phyloP scores from a whole-genome alignment of 2,113 vertebrate species.

The Dicerorhinus sumatrensis region DNA sequence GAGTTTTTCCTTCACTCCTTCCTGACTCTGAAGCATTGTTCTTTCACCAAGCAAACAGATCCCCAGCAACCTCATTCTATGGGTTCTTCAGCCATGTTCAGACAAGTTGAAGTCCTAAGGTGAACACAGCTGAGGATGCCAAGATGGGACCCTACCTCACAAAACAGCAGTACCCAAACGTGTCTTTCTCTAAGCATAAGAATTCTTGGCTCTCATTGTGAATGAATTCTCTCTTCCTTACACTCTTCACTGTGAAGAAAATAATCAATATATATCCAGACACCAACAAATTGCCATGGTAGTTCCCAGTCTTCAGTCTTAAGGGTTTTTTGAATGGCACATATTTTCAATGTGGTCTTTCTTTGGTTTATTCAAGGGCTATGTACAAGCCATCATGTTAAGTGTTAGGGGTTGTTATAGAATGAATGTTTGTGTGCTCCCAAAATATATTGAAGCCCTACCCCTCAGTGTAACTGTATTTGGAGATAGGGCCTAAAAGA shows the following conservation, averaged over 20 bases:
- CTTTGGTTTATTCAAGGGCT: not conserved
- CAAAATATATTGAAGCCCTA: not conserved
- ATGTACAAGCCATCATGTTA: not conserved
- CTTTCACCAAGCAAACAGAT: not conserved
- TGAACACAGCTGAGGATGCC: not conserved
- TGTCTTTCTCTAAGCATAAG: not conserved
- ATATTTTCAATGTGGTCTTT: not conserved
- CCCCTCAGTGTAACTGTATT: not conserved
- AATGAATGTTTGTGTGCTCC: not conserved
- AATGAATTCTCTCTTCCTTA: not conserved
- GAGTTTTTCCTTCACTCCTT: not conserved
- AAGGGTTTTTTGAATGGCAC: not conserved
- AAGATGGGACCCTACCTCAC: not conserved
- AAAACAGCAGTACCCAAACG: not conserved
- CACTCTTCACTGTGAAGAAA: constrained; percentile 2
- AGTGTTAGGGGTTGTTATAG: not conserved
- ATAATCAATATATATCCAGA: not conserved
- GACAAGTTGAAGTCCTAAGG: not conserved
- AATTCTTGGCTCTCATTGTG: not conserved
- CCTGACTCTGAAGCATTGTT: not conserved
- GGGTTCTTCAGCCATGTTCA: not conserved
- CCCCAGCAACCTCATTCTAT: not conserved
- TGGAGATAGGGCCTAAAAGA: not conserved
- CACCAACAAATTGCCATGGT: not conserved
- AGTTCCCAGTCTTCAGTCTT: not conserved